Base-by-base conservation (phyloP, 2,113 vertebrate genomes). In the Chionis minor region DNA sequence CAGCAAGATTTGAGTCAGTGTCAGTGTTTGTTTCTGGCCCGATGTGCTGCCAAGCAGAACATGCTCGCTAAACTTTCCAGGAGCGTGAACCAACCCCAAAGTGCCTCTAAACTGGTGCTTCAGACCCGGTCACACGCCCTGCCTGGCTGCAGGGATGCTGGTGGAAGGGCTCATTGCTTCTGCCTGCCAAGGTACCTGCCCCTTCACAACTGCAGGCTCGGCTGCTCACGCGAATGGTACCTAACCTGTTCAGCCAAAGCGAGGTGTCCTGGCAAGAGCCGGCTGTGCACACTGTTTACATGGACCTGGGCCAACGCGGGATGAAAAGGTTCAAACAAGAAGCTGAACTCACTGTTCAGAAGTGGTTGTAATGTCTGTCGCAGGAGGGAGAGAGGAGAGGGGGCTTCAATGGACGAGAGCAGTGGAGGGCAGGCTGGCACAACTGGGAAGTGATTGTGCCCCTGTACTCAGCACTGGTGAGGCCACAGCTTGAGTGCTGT, bases 201-300 rank as follows among this genome's bases (percentile, higher is more conserved):
- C 54, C 74, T 63, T 67, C 20, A 1, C 3, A 5, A 23, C 47
- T 65, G 24, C 0, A 3, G 58, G 74, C 74, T 95, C 62, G 49
- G 71, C 54, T 32, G 19, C 54, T 72, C 5, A 0, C 0, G 0
- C 14, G 2, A 33, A 32, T 10, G 33, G 62, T 65, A 59, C 54
- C 54, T 40, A 61, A 32, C 49, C 67, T 70, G 32, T 23, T 77
- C 54, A 49, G 75, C 59, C 77, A 81, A 92, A 91, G 62, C 0
- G 0, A 58, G 75, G 32, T 58, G 11, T 16, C 33, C 67, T 77
- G 54, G 32, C 63, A 81, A 44, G 30, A 92, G 40, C 49, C 75
- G 88, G 7, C 71, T 65, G 56, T 6, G 8, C 11, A 24, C 2
- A 2, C 33, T 90, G 24, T 73, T 94, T 77, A 21, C 42, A 44